Percentiles rank a stretch among this genome's conserved stretches.
Evolutionary conservation across 1,140 invertebrate genomes (phyloP).

Genomic region (Cryptotermes secundus): DNA sequence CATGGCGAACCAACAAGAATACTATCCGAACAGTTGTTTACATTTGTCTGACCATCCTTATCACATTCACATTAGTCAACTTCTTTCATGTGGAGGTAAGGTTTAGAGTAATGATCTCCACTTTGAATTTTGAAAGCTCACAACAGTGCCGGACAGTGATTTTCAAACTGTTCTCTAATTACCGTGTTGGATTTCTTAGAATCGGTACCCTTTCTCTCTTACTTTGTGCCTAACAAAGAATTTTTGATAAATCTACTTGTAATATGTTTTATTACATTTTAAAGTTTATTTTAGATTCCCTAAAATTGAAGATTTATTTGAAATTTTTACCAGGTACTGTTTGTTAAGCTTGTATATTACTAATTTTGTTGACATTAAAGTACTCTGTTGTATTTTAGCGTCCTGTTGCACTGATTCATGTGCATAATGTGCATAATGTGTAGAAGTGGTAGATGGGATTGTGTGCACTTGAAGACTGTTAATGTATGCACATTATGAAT

Average conservation of each 20-base stretch:
- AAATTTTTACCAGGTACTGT: too few relatives aligned
- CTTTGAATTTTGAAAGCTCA: background rate
- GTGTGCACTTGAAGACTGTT: too few relatives aligned
- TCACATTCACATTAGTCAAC: constrained; percentile 25
- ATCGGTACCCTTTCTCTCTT: background rate
- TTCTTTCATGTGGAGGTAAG: constrained; percentile 33
- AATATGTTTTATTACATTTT: too few relatives aligned
- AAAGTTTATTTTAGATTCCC: too few relatives aligned
- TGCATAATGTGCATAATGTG: too few relatives aligned
- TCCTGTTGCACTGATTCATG: too few relatives aligned
- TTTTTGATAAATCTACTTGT: background rate
- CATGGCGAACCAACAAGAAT: constrained; percentile 51
- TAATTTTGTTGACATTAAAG: too few relatives aligned
- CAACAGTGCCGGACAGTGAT: background rate
- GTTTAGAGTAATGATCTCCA: background rate
- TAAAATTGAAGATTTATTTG: too few relatives aligned
- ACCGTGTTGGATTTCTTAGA: background rate
- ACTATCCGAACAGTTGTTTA: constrained; percentile 21
- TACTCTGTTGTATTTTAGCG: too few relatives aligned
- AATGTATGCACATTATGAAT: too few relatives aligned
- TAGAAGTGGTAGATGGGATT: too few relatives aligned
- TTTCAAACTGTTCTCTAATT: background rate
- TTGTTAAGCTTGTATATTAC: too few relatives aligned
- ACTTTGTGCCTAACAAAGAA: background rate
- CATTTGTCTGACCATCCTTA: constrained; percentile 9